Conservation (phyloP, 2,113 vertebrate species). For the Miniopterus natalensis region DNA sequence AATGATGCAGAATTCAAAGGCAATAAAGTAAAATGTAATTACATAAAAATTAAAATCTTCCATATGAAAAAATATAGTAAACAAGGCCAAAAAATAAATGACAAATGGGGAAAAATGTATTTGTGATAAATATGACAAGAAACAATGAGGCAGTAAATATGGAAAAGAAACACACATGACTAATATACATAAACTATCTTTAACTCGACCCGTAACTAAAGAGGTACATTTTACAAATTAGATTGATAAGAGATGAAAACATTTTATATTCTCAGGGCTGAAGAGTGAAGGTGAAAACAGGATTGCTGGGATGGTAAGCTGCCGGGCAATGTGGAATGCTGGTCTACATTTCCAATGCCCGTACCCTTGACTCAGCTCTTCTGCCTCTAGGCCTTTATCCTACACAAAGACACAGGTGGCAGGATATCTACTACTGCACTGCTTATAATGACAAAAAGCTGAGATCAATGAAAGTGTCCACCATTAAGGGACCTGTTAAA, state of each 20-base stretch:
- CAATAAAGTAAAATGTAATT: background rate
- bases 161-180: background rate
- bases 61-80: background rate
- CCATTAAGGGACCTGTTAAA: background rate
- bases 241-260: background rate
- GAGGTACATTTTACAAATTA: background rate
- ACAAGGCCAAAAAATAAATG: background rate
- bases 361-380: background rate
- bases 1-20: background rate
- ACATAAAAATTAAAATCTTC: constrained; percentile 1
- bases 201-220: background rate
- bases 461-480: background rate
- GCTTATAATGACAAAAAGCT: background rate
- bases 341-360: background rate
- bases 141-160: background rate
- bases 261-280: background rate
- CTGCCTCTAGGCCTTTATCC: background rate
- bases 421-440: background rate
- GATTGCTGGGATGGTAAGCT: background rate
- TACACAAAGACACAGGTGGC: background rate
- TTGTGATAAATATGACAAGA: background rate
- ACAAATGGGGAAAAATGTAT: background rate
- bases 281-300: background rate
- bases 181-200: background rate
- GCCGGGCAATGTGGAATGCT: background rate